Base-by-base conservation (phyloP, 2,888 invertebrate genomes). In the Leucophenga montana region DNA sequence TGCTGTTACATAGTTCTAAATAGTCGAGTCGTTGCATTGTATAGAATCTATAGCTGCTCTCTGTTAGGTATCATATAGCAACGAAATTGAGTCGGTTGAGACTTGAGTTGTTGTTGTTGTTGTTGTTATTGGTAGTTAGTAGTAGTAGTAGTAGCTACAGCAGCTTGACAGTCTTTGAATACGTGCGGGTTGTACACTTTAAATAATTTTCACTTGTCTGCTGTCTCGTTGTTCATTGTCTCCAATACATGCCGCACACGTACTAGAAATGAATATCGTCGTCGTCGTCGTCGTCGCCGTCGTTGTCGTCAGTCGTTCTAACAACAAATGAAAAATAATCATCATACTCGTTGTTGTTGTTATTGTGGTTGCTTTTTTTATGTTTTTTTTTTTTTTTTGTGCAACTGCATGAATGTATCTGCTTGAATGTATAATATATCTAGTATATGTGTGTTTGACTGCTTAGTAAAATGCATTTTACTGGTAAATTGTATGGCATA, bases 381-480 rank as follows among this genome's bases (percentile, higher is more conserved):
- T n/a, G n/a, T n/a, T n/a, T n/a, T n/a, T n/a, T n/a, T n/a, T n/a
- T n/a, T n/a, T n/a, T n/a, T n/a, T n/a, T 16, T 65, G 6, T 27
- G 22, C 44, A 39, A 33, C 57, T 14, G 22, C 65, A 14, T 27
- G 46, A 33, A 61, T 20, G 64, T 69, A 75, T 73, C 75, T 69
- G 70, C 71, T 61, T n/a, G 16, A 3, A 18, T 14, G 59, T 31
- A 59, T 11, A 27, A 31, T 53, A 61, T 27, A 11, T 31, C 59
- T 61, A n/a, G n/a, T n/a, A n/a, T n/a, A 20, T 67, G 27, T 56
- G 64, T 39, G 66, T 71, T 71, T 78, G 79, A 77, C 79, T 79
- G 78, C 70, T 70, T 72, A 73, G 74, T 74, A 79, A 79, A 69
- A 79, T 79, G 78, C 78, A 80, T 80, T 79, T 77, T 74, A 73